phyloP scores from a whole-genome alignment of 2,113 vertebrate species.

The Carettochelys insculpta region DNA sequence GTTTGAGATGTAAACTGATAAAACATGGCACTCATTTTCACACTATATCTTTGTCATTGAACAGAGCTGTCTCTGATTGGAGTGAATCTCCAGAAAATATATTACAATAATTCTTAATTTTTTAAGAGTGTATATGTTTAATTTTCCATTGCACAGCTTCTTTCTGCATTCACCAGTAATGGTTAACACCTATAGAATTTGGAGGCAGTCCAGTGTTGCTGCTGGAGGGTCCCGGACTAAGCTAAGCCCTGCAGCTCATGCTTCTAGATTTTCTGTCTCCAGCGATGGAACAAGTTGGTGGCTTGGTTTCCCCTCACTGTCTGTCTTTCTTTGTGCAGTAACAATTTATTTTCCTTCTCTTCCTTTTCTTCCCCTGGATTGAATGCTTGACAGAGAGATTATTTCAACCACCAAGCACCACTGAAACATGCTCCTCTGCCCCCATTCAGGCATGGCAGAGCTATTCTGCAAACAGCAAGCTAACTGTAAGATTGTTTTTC shows the following conservation, averaged over 20 bases:
- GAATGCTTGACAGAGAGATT: background rate
- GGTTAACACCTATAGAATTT: background rate
- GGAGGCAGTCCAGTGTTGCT: background rate
- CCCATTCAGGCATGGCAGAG: background rate
- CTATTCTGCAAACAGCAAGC: background rate
- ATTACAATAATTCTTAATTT: background rate
- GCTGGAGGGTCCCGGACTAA: background rate
- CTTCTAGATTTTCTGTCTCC: background rate
- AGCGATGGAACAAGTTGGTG: background rate
- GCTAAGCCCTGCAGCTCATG: background rate
- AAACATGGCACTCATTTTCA: background rate
- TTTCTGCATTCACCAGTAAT: background rate
- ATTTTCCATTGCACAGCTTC: background rate
- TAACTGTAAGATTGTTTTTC: background rate
- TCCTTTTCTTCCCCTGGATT: background rate
- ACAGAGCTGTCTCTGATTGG: background rate
- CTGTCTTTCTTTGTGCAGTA: background rate
- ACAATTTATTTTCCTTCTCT: background rate
- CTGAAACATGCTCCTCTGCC: background rate
- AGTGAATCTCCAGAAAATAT: background rate
- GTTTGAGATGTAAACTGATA: background rate
- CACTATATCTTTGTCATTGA: background rate
- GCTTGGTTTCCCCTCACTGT: background rate
- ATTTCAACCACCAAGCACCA: background rate
- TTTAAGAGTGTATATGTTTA: background rate